Percentiles rank a stretch among this genome's conserved stretches.
These are phyloP conservation scores for Hirtodrosophila histrioides DNA, from an alignment of 2,888 invertebrate species.

Conservation along the genomic window DNA sequence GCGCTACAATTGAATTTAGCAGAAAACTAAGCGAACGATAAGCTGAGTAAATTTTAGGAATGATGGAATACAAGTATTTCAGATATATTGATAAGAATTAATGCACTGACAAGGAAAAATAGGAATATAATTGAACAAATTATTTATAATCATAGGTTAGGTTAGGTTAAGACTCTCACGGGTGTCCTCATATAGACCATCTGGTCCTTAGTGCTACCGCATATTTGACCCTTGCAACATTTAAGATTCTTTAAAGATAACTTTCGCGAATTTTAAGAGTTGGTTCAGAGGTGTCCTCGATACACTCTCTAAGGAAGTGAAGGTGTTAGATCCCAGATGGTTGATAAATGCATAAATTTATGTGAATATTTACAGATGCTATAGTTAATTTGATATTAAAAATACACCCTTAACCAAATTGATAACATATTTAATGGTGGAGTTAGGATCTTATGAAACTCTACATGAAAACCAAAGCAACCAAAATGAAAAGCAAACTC, in stretches of 20 bases:
- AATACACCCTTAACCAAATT: slow-evolving; percentile 49
- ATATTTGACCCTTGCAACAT: no score
- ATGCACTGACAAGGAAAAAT: not conserved
- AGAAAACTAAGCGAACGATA: slow-evolving; percentile 6
- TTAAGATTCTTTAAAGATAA: no score
- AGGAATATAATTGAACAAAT: no score
- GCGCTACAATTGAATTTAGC: slow-evolving; percentile 32
- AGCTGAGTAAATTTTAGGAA: slow-evolving; percentile 8
- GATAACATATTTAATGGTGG: slow-evolving; percentile 24
- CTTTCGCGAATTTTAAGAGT: no score
- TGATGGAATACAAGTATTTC: not conserved
- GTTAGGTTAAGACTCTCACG: no score
- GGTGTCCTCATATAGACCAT: no score
- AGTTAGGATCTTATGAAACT: slow-evolving; percentile 21
- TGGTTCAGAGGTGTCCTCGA: no score
- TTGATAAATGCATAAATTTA: not conserved
- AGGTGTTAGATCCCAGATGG: no score
- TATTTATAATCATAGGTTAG: no score
- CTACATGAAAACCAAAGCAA: slow-evolving; percentile 37
- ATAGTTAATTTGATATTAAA: not conserved
- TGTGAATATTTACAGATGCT: slow-evolving; percentile 21
- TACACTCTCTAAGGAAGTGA: no score
- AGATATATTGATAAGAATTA: slow-evolving; percentile 1
- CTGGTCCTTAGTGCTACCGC: no score
- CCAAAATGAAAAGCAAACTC: slow-evolving; percentile 14